Conservation (phyloP, 2,797 vertebrate genomes). For the Cryptoblepharus egeriae region DNA sequence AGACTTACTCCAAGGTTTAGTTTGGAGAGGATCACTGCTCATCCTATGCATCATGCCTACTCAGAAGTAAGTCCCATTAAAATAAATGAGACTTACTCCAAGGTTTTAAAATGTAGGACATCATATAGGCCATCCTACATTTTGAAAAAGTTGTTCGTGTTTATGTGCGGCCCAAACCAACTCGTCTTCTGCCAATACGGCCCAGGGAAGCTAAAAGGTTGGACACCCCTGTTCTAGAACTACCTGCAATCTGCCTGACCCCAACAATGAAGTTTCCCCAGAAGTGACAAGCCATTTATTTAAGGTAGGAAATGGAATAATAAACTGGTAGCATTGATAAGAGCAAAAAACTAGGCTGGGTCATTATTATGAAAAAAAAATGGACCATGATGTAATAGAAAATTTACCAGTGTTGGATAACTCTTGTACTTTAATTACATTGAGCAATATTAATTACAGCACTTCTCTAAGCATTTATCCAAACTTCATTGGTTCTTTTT, state of each 20-base stretch:
- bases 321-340: background rate
- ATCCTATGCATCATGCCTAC: too few relatives aligned
- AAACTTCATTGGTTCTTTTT: fast-evolving
- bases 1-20: too few relatives aligned
- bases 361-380: background rate
- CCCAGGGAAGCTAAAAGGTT: too few relatives aligned
- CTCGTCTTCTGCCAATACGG: too few relatives aligned
- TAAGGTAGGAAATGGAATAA: background rate
- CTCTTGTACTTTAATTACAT: background rate
- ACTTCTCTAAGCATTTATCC: background rate
- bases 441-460: background rate
- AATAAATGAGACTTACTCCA: too few relatives aligned
- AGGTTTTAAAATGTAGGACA: too few relatives aligned
- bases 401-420: background rate
- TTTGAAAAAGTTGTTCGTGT: too few relatives aligned
- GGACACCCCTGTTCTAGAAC: too few relatives aligned
- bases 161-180: too few relatives aligned
- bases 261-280: background rate
- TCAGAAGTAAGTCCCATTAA: too few relatives aligned
- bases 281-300: background rate
- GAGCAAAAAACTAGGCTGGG: background rate
- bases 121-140: too few relatives aligned
- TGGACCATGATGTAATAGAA: background rate
- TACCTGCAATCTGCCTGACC: background rate
- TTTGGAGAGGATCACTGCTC: too few relatives aligned